Evolutionary conservation across 2,888 invertebrate genomes (phyloP), one percentile per base, ranked within the genome.

Genomic region (Caenorhabditis sp.): DNA sequence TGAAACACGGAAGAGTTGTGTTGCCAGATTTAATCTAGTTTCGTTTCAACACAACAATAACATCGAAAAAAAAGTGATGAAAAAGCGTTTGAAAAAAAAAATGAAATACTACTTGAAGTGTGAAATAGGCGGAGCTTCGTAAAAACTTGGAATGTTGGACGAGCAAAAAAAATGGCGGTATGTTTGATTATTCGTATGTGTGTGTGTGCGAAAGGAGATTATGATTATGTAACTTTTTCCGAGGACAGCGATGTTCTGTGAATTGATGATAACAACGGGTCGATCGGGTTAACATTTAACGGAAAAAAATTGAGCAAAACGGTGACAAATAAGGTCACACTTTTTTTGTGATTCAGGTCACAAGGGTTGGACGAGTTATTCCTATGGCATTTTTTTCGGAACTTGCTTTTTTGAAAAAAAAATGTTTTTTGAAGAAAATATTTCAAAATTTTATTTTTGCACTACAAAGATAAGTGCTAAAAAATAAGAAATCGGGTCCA

Each of bases 291-390:
- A 60, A 69, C 57, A 61, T 27, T 61, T 64, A 60, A 61, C 64
- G 69, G 61, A 64, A 58, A 61, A 26, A 69, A 65, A 69, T 69
- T n/a, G 31, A 31, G 31, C 4, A 31, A 31, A 31, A 31, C 4
- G 31, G 31, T 31, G 31, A 31, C 31, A 31, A 31, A 31, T 6
- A 31, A 6, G 10, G 4, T 31, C 4, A 10, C 31, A 31, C n/a
- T n/a, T n/a, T n/a, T n/a, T n/a, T n/a, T n/a, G n/a, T n/a, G n/a
- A n/a, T n/a, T n/a, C n/a, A n/a, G n/a, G n/a, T n/a, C n/a, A n/a
- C n/a, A n/a, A n/a, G n/a, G n/a, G n/a, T n/a, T n/a, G n/a, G n/a
- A n/a, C n/a, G n/a, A n/a, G n/a, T n/a, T n/a, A n/a, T n/a, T n/a
- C n/a, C n/a, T n/a, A n/a, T n/a, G n/a, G n/a, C n/a, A n/a, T n/a